These are phyloP conservation scores for Elanus axillaris DNA, from an alignment of 2,113 vertebrate genomes.

Conservation along the genomic window DNA sequence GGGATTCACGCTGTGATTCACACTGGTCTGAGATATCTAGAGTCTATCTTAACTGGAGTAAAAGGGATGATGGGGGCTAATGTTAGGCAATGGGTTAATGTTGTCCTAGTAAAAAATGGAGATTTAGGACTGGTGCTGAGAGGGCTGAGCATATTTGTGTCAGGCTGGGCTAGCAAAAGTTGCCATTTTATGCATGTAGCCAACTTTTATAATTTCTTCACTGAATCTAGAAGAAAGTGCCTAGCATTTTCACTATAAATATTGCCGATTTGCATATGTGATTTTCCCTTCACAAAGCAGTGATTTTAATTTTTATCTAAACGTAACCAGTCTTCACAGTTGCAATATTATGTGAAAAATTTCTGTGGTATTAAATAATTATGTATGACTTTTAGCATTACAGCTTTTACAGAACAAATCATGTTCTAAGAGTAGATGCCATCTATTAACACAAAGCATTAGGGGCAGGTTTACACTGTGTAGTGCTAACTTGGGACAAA, in stretches of 20 bases:
- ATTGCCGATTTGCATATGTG: not conserved
- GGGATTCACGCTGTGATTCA: not conserved
- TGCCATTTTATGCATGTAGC: not conserved
- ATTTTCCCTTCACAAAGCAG: not conserved
- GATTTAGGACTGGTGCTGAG: not conserved
- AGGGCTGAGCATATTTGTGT: not conserved
- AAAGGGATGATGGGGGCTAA: not conserved
- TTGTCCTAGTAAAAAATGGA: not conserved
- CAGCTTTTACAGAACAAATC: not conserved
- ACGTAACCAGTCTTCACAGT: fast-evolving
- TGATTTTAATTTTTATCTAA: not conserved
- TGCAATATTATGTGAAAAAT: not conserved
- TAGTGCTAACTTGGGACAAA: not conserved
- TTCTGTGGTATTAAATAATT: not conserved
- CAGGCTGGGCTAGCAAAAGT: not conserved
- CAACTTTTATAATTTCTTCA: not conserved
- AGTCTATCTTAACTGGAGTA: not conserved
- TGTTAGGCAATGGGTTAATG: not conserved
- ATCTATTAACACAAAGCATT: not conserved
- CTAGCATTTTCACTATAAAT: not conserved
- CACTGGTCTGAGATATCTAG: not conserved
- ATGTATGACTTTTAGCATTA: not conserved
- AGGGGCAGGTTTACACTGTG: not conserved
- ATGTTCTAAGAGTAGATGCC: not conserved
- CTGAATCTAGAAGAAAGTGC: not conserved